Conservation (phyloP, 2,888 invertebrate genomes). For the Apamea monoglypha region DNA sequence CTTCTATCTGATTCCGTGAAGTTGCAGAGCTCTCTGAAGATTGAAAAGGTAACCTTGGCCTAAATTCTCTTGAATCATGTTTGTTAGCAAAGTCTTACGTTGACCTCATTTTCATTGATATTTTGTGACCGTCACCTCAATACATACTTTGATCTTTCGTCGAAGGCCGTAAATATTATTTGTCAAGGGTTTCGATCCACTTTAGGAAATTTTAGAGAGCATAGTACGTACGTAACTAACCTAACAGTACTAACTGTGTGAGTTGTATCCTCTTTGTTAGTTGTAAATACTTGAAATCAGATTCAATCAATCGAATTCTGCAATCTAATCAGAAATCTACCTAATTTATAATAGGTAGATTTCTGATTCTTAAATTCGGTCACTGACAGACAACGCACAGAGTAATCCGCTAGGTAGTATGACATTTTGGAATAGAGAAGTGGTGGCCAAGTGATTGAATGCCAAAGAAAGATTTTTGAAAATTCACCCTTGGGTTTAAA, state of each 20-base stretch:
- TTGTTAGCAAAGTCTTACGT: constrained; percentile 28
- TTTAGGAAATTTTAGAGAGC: neutral
- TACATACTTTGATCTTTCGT: constrained; percentile 25
- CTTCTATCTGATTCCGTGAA: neutral
- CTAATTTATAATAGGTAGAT: neutral
- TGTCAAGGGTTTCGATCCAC: neutral
- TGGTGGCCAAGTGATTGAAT: too few relatives aligned
- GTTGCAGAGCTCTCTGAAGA: constrained; percentile 19
- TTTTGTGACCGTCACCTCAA: constrained; percentile 23
- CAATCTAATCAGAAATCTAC: neutral
- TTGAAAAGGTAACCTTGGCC: constrained; percentile 37
- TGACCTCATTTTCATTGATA: constrained; percentile 47
- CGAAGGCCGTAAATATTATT: neutral
- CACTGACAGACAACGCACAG: too few relatives aligned
- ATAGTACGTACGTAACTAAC: neutral
- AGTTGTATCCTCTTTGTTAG: neutral
- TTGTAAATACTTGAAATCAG: neutral
- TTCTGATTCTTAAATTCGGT: neutral
- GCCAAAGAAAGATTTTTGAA: too few relatives aligned
- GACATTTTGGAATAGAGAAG: too few relatives aligned
- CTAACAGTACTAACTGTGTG: neutral
- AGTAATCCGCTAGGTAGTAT: too few relatives aligned
- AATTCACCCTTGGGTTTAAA: too few relatives aligned
- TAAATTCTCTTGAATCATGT: constrained; percentile 34
- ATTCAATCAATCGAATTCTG: neutral